phyloP scores from a whole-genome alignment of 1,140 invertebrate species.

The fruit fly (Drosophila melanogaster) region Release_6_plus_ISO1_MT NT_037436.4:10507501-10508000 shows the following conservation, averaged over 20 bases:
- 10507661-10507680: background rate
- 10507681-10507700: background rate
- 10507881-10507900: background rate
- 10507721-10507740: constrained; percentile 37
- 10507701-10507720: constrained; percentile 15
- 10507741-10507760: background rate
- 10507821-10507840: constrained; percentile 60
- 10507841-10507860: constrained; percentile 50
- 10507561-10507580: constrained; percentile 5
- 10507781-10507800: constrained; percentile 53
- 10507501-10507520: constrained; percentile 3
- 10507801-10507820: constrained; percentile 41
- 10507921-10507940: too few species aligned
- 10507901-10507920: too few species aligned
- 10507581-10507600: background rate
- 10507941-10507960: too few species aligned
- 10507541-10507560: background rate
- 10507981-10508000: background rate
- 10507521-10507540: background rate
- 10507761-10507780: constrained; percentile 22
- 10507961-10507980: too few species aligned
- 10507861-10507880: constrained; percentile 48
- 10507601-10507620: background rate
- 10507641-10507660: constrained; percentile 7
- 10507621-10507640: background rate